phyloP scores from a whole-genome alignment of 2,888 invertebrate species.

The Dyspetes luteomarginatus region DNA sequence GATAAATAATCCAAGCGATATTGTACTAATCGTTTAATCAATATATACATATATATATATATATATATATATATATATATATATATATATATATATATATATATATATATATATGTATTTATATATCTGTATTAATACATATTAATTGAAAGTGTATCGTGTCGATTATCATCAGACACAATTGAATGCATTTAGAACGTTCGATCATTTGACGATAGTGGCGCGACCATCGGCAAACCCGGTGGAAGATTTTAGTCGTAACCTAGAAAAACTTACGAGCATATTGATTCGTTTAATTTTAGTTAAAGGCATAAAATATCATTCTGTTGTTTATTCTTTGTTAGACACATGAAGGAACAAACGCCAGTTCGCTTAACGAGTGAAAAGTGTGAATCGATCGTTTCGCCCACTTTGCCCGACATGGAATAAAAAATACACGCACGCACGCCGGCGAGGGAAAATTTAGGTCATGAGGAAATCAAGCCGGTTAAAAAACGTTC shows the following conservation, averaged over 20 bases:
- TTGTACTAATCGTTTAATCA: neutral
- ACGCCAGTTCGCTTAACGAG: neutral
- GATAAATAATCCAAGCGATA: neutral
- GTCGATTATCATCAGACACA: constrained; percentile 19
- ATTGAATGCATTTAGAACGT: constrained; percentile 24
- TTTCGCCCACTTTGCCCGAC: neutral
- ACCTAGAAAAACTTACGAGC: constrained; percentile 31
- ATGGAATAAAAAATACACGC: neutral
- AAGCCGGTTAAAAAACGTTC: constrained; percentile 3
- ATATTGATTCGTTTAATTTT: neutral
- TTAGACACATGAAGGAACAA: neutral
- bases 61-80: too few relatives aligned
- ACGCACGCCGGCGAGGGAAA: neutral
- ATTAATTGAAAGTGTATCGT: constrained; percentile 31
- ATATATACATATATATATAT: too few relatives aligned
- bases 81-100: too few relatives aligned
- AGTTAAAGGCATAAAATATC: neutral
- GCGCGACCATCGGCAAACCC: neutral
- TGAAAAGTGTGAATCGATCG: neutral
- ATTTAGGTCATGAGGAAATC: constrained; percentile 35
- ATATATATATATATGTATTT: constrained; percentile 27
- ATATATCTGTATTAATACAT: too few relatives aligned
- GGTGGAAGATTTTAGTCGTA: constrained; percentile 23
- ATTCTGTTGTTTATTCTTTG: neutral
- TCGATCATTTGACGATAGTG: neutral